A percentile compares a stretch with the other conserved stretches of the same genome.
Conservation (phyloP, 2,113 vertebrate genomes). For the Quiscalus mexicanus region DNA sequence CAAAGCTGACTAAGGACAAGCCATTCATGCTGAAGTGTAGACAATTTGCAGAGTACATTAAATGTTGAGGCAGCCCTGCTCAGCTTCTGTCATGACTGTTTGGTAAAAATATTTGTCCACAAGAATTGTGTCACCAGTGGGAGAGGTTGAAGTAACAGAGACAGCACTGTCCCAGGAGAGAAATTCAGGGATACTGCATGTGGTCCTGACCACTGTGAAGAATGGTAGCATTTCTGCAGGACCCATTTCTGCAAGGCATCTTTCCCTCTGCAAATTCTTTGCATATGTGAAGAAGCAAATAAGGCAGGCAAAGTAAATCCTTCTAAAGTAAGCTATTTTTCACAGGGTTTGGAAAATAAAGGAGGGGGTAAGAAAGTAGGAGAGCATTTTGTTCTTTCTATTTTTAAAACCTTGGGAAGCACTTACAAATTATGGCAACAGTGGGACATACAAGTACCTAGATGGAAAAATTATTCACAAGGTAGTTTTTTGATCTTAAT, state of each 20-base stretch:
- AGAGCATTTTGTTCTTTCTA: slow-evolving; percentile 57
- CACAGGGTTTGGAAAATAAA: slow-evolving; percentile 50
- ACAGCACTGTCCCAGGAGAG: neutral
- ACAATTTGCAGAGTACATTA: neutral
- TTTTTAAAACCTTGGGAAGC: slow-evolving; percentile 61
- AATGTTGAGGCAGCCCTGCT: neutral
- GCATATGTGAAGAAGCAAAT: neutral
- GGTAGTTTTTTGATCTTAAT: neutral
- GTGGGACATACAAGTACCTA: neutral
- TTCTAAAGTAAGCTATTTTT: slow-evolving; percentile 33
- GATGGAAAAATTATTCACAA: neutral
- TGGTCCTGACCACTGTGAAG: neutral
- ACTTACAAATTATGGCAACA: neutral
- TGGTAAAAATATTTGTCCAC: slow-evolving; percentile 12
- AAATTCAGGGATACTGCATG: neutral
- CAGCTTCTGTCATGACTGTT: neutral
- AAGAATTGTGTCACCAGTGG: neutral
- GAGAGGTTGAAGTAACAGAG: neutral
- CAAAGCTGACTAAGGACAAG: neutral
- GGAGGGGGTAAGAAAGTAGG: neutral
- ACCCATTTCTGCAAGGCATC: neutral
- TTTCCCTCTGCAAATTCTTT: neutral
- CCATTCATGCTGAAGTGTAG: neutral
- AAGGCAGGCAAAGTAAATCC: slow-evolving; percentile 22
- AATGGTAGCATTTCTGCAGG: neutral